These are phyloP conservation scores for Brachypodius melanocephalos DNA, from an alignment of 2,113 vertebrate species.

Conservation along the genomic window DNA sequence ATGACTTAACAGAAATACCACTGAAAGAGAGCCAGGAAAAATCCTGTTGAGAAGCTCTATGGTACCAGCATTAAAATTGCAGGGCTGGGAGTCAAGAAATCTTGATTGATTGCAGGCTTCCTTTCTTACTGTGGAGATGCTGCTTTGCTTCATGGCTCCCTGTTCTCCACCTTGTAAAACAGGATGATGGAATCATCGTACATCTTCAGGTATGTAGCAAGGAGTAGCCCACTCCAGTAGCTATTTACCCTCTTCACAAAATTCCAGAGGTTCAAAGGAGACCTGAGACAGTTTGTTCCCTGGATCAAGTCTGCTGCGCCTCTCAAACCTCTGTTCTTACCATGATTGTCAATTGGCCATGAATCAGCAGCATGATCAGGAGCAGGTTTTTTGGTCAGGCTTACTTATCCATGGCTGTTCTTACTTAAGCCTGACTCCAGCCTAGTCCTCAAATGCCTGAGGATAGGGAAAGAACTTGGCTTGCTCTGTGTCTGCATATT, in stretches of 20 bases:
- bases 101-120: neutral
- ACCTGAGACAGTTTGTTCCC: neutral
- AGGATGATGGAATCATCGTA: neutral
- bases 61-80: neutral
- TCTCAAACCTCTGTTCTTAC: neutral
- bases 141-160: neutral
- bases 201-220: neutral
- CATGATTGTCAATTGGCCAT: neutral
- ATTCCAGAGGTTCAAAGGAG: neutral
- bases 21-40: neutral
- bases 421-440: neutral
- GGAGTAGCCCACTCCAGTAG: neutral
- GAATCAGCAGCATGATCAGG: neutral
- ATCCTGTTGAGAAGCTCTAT: neutral
- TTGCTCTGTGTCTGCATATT: neutral
- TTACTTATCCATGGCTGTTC: neutral
- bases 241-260: neutral
- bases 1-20: neutral
- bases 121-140: neutral
- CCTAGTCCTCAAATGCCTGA: neutral
- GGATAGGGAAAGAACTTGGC: neutral
- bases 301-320: neutral
- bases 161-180: neutral
- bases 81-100: neutral
- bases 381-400: neutral